Percentiles rank a stretch among this genome's conserved stretches.
Evolutionary conservation across 2,888 invertebrate species (phyloP).

Genomic region (Pherbina coryleti): DNA sequence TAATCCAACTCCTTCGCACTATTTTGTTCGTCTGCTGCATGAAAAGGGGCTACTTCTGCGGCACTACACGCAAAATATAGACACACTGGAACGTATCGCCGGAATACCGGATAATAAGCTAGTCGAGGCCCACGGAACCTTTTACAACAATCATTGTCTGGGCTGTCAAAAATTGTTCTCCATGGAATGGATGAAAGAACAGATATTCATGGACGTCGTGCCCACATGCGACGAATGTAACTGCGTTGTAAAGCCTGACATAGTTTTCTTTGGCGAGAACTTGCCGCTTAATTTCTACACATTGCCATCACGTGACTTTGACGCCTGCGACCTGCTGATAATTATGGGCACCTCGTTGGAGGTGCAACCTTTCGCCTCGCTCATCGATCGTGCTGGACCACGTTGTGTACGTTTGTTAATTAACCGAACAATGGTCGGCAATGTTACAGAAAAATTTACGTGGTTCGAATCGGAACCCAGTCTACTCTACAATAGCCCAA

Average conservation of each 20-base stretch:
- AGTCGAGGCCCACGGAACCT: constrained; percentile 96
- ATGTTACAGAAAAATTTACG: constrained; percentile 59
- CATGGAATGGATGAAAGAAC: constrained; percentile 89
- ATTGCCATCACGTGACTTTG: constrained; percentile 80
- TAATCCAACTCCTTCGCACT: constrained; percentile 91
- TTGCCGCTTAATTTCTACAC: constrained; percentile 84
- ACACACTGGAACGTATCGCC: constrained; percentile 89
- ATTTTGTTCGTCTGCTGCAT: constrained; percentile 87
- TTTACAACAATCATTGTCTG: constrained; percentile 88
- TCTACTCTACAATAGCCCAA: constrained; percentile 77
- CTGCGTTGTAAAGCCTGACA: constrained; percentile 92
- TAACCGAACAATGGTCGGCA: constrained; percentile 83
- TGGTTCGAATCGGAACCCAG: constrained; percentile 67
- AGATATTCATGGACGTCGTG: constrained; percentile 79
- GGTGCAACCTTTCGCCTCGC: constrained; percentile 94
- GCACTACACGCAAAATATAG: constrained; percentile 93
- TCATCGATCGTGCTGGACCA: constrained; percentile 81
- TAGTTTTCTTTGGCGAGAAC: constrained; percentile 95
- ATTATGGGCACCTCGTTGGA: constrained; percentile 95
- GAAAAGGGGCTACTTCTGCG: constrained; percentile 83
- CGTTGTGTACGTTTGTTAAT: constrained; percentile 87
- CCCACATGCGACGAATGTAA: constrained; percentile 84
- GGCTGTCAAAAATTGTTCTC: constrained; percentile 79
- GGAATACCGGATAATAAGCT: constrained; percentile 86
- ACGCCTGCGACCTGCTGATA: constrained; percentile 89